Evolutionary conservation across 2,888 invertebrate genomes (phyloP), one percentile per base, ranked within the genome.

Genomic region (Drosophila longiperda): DNA sequence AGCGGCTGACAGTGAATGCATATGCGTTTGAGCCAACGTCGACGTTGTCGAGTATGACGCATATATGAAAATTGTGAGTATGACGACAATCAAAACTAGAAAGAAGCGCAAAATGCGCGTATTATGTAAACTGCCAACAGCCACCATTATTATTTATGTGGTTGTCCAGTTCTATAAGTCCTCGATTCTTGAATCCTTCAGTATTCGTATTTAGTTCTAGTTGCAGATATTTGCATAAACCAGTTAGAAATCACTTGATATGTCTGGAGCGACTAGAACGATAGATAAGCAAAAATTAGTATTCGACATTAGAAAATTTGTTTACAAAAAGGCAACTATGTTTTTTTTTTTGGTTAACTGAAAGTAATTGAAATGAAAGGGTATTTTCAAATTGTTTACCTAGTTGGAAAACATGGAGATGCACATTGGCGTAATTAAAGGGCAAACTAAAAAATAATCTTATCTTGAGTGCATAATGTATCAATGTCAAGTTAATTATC

Each of bases 51-150:
- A 93, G 78, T 94, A 94, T 20, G 93, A 94, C 42, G 94, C 93
- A 82, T 94, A 94, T 36, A 94, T 92, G 72, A 94, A 93, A 71
- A 94, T 93, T 50, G 94, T 93, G 64, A 94, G 87, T 74, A 93
- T 91, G 52, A 93, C 91, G 66, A 92, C 93, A 45, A 90, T 88
- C 67, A 94, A 84, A 67, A 94, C 91, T 75, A 94, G 87, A 65
- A 94, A 88, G 84, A 94, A 93, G 66, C 94, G 91, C 75, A 94
- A 78, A 75, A 94, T 92, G 78, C 94, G 93, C 80, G 92, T 92
- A 83, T 93, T 93, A 79, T 93, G 93, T 65, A 93, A 64, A 80
- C 68, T 89, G 67, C 90, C 92, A 75, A 91, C 80, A 62, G 75
- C 75, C 62, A 72, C 75, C 78, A 82, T 86, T 62, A 63, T 70